Evolutionary conservation across 2,888 invertebrate genomes (phyloP).

Genomic region (Mycogona germanica): DNA sequence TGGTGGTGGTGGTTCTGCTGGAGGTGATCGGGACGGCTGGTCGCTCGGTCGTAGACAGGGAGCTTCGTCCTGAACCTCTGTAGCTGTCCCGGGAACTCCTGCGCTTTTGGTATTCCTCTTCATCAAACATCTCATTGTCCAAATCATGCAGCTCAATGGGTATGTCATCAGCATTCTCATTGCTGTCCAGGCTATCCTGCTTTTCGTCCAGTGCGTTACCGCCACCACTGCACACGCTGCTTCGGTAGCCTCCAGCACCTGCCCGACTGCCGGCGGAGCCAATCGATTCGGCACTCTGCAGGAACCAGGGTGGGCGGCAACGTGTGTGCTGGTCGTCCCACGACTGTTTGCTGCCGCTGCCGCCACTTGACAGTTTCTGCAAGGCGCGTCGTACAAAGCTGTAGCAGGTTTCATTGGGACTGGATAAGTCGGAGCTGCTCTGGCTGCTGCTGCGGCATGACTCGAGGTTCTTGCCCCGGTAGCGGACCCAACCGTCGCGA

Average conservation of each 20-base stretch:
- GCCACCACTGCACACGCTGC: slow-evolving; percentile 36
- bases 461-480: slow-evolving; percentile 16
- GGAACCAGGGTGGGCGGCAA: slow-evolving; percentile 18
- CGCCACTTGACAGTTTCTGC: slow-evolving; percentile 35
- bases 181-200: slow-evolving; percentile 41
- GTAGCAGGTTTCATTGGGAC: slow-evolving; percentile 87
- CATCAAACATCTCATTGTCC: slow-evolving; percentile 35
- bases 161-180: slow-evolving; percentile 48
- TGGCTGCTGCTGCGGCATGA: slow-evolving; percentile 38
- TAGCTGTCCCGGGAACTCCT: neutral
- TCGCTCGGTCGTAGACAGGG: too few relatives aligned
- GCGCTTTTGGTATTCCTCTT: neutral
- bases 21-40: neutral
- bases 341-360: too few relatives aligned
- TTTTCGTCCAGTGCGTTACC: slow-evolving; percentile 39
- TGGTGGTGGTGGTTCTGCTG: neutral
- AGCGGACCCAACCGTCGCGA: slow-evolving; percentile 21
- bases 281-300: slow-evolving; percentile 10
- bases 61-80: slow-evolving; percentile 1
- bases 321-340: slow-evolving; percentile 15
- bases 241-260: neutral
- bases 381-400: slow-evolving; percentile 81
- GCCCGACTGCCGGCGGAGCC: neutral
- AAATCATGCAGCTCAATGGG: slow-evolving; percentile 77
- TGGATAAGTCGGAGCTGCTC: slow-evolving; percentile 76